Percentiles rank a stretch among this genome's conserved stretches.
phyloP scores from a whole-genome alignment of 1,140 invertebrate species.

The Ceratina australensis region DNA sequence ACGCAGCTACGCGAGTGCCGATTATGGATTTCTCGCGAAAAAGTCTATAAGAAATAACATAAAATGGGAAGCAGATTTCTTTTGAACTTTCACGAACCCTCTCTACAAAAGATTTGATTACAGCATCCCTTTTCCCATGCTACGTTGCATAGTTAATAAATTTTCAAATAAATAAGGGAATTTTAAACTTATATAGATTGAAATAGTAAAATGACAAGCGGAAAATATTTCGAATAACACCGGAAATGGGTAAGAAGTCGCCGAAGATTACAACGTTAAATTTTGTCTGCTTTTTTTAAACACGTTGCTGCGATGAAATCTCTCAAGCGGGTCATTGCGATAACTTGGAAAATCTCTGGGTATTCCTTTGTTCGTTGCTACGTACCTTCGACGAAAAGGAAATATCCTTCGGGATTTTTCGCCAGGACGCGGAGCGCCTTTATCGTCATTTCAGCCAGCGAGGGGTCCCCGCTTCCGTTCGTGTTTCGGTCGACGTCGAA shows the following conservation, averaged over 20 bases:
- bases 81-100: too few relatives aligned
- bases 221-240: too few relatives aligned
- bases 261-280: too few relatives aligned
- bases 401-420: slow-evolving; percentile 90
- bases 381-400: slow-evolving; percentile 93
- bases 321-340: not conserved
- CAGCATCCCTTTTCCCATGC: too few relatives aligned
- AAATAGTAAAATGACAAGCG: too few relatives aligned
- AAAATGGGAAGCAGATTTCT: not conserved
- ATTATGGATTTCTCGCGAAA: not conserved
- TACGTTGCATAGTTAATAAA: too few relatives aligned
- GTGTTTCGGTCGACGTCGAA: slow-evolving; percentile 81
- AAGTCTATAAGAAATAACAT: not conserved
- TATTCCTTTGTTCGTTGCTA: slow-evolving; percentile 18
- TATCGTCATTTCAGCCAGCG: slow-evolving; percentile 90
- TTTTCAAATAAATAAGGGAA: too few relatives aligned
- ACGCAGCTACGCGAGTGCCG: not conserved
- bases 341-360: not conserved
- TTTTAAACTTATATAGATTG: too few relatives aligned
- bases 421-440: slow-evolving; percentile 89
- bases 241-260: too few relatives aligned
- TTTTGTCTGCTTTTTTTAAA: not conserved
- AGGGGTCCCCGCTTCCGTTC: slow-evolving; percentile 85
- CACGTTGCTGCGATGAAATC: not conserved
- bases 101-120: not conserved